Conservation (phyloP, 1,140 invertebrate species). For the Orius insidiosus region DNA sequence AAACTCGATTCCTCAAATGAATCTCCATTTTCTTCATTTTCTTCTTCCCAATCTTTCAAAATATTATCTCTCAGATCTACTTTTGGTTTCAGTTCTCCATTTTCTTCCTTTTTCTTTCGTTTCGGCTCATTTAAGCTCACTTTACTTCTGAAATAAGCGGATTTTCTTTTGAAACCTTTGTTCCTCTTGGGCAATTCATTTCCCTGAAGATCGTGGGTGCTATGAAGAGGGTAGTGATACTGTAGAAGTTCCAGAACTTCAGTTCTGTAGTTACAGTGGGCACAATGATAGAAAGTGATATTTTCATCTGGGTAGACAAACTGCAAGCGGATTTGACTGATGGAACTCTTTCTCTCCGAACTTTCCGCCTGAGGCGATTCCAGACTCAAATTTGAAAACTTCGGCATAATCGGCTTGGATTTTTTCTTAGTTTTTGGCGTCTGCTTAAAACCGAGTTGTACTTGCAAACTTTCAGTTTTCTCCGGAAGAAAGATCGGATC, state of each 20-base stretch:
- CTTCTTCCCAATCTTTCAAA: constrained; percentile 6
- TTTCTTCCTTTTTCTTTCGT: constrained; percentile 2
- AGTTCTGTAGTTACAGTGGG: too few relatives aligned
- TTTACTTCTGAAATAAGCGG: not conserved
- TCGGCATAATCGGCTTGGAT: constrained; percentile 24
- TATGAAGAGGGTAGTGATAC: too few relatives aligned
- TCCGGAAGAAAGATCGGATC: constrained; percentile 38
- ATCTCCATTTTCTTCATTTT: constrained; percentile 4
- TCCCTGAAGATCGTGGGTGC: constrained; percentile 12
- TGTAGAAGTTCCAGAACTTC: too few relatives aligned
- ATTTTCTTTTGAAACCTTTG: constrained; percentile 7
- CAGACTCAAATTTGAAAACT: not conserved
- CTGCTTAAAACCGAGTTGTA: constrained; percentile 24
- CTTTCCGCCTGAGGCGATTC: not conserved
- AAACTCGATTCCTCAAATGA: not conserved
- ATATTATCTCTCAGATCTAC: not conserved
- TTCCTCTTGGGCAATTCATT: constrained; percentile 20
- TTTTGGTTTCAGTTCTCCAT: not conserved
- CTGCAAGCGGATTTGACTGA: too few relatives aligned
- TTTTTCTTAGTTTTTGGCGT: constrained; percentile 24
- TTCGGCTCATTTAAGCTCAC: not conserved
- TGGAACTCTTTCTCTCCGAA: too few relatives aligned
- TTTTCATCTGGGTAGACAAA: too few relatives aligned
- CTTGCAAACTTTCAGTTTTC: constrained; percentile 22
- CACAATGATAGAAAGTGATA: too few relatives aligned